Evolutionary conservation across 2,888 invertebrate species (phyloP).

Genomic region (Hydroisotoma schaefferi): DNA sequence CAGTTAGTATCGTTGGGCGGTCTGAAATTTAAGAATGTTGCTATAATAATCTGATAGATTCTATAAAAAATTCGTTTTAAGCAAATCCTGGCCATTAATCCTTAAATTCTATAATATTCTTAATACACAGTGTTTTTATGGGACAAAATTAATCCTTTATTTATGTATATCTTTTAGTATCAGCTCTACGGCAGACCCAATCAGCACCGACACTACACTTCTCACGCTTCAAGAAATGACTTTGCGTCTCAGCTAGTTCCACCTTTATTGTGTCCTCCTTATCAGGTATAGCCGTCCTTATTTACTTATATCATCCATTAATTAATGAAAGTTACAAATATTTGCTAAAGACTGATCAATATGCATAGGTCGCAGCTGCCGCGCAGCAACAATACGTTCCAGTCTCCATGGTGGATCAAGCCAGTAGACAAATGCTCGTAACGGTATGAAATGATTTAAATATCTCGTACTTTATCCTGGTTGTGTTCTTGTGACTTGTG

Average conservation of each 20-base stretch:
- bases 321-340: neutral
- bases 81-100: too few relatives aligned
- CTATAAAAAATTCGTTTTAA: too few relatives aligned
- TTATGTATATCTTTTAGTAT: constrained; percentile 60
- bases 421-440: constrained; percentile 72
- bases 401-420: constrained; percentile 87
- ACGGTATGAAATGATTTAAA: constrained; percentile 57
- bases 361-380: constrained; percentile 53
- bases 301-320: neutral
- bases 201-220: constrained; percentile 65
- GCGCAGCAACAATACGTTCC: constrained; percentile 88
- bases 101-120: too few relatives aligned
- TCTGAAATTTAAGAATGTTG: too few relatives aligned
- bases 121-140: too few relatives aligned
- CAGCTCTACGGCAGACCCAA: constrained; percentile 72
- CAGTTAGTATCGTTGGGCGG: too few relatives aligned
- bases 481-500: too few relatives aligned
- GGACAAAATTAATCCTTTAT: neutral
- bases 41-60: too few relatives aligned
- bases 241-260: constrained; percentile 90
- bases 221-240: constrained; percentile 62
- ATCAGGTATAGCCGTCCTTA: constrained; percentile 28
- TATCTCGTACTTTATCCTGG: neutral
- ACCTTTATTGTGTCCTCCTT: constrained; percentile 80
- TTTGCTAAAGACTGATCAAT: neutral